Conservation (phyloP, 1,140 invertebrate species). For the Drosophila punjabiensis region DNA sequence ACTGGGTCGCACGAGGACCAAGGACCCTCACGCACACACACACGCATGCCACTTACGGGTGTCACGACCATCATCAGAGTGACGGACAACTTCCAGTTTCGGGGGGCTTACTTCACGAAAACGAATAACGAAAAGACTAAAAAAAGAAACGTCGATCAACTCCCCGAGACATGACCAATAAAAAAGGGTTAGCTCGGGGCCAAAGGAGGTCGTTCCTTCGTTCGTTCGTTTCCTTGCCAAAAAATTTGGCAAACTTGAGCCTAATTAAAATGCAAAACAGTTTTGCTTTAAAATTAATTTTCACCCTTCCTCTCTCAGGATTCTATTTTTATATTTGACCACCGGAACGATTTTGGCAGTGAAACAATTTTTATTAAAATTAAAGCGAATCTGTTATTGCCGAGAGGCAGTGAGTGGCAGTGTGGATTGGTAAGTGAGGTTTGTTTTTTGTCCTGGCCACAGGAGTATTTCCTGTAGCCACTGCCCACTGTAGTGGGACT, state of each 20-base stretch:
- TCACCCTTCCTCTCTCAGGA: background rate
- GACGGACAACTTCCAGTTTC: conserved; percentile 41
- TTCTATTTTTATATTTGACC: background rate
- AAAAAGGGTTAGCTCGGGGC: conserved; percentile 45
- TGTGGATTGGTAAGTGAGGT: background rate
- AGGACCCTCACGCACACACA: conserved; percentile 9
- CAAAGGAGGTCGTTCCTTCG: background rate
- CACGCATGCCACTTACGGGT: conserved; percentile 38
- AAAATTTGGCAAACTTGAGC: conserved; percentile 12
- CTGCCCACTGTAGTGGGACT: conserved; percentile 14
- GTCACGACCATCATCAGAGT: conserved; percentile 55
- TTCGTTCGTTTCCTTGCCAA: background rate
- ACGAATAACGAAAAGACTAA: background rate
- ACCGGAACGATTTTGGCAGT: conserved; percentile 16
- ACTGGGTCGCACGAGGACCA: background rate
- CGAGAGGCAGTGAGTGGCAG: background rate
- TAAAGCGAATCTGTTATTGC: conserved; percentile 22
- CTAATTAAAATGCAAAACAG: conserved; percentile 69
- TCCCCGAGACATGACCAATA: conserved; percentile 57
- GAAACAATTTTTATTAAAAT: conserved; percentile 13
- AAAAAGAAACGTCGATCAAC: conserved; percentile 63
- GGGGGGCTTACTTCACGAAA: conserved; percentile 16
- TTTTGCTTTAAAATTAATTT: conserved; percentile 39
- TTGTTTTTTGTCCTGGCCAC: background rate
- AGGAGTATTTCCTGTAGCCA: background rate